These are phyloP conservation scores for Microchirus variegatus DNA, from an alignment of 2,797 vertebrate species.

Conservation along the genomic window DNA sequence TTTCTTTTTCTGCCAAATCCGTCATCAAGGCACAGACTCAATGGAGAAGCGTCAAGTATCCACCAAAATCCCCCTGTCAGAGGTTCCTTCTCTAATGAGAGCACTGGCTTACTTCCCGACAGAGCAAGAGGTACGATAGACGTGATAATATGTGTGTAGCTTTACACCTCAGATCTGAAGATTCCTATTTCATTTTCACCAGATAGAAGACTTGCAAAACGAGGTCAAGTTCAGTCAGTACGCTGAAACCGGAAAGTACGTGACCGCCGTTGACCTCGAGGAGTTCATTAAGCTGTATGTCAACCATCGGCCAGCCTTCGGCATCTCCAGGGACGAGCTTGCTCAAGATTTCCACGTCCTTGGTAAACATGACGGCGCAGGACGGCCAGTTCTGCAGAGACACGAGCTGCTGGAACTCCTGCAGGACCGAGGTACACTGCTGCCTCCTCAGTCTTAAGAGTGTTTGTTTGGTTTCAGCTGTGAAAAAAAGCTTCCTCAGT, in stretches of 20 bases:
- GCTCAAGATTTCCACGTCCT: conserved; percentile 81
- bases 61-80: conserved; percentile 83
- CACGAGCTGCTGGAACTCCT: conserved; percentile 85
- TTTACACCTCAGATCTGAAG: conserved; percentile 4
- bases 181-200: conserved; percentile 9
- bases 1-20: conserved; percentile 92
- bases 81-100: conserved; percentile 90
- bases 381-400: conserved; percentile 77
- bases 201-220: conserved; percentile 93
- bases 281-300: conserved; percentile 92
- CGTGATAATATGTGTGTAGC: neutral
- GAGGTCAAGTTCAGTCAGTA: conserved; percentile 92
- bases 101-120: conserved; percentile 92
- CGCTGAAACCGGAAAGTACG: conserved; percentile 85
- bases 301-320: conserved; percentile 90
- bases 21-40: conserved; percentile 80
- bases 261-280: conserved; percentile 84
- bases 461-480: too few species aligned
- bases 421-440: conserved; percentile 83
- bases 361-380: conserved; percentile 67
- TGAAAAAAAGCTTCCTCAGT: neutral
- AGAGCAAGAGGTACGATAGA: conserved; percentile 85
- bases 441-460: conserved; percentile 1
- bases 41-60: conserved; percentile 85
- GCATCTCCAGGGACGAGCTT: conserved; percentile 79